phyloP scores from a whole-genome alignment of 1,140 invertebrate genomes.

The Lasioglossum albipes region DNA sequence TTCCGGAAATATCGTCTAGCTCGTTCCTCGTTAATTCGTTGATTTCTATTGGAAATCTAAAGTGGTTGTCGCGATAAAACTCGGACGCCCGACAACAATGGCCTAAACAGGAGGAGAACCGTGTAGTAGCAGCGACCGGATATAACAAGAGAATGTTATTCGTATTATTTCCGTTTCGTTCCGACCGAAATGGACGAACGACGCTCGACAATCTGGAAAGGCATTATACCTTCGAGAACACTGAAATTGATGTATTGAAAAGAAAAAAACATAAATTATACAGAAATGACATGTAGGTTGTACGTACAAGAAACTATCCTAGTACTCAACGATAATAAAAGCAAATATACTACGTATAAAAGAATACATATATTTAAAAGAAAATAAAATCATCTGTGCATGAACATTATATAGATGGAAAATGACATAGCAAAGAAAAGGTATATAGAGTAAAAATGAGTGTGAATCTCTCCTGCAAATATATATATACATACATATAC shows the following conservation, averaged over 20 bases:
- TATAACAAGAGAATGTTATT: not conserved
- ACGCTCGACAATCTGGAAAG: constrained; percentile 55
- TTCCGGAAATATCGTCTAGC: too few species aligned
- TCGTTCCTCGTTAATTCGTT: not conserved
- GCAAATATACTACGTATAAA: constrained; percentile 74
- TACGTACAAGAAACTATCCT: constrained; percentile 69
- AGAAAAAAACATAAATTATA: constrained; percentile 71
- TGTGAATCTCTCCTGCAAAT: constrained; percentile 73
- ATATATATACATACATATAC: constrained; percentile 23
- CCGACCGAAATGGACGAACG: not conserved
- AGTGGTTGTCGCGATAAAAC: not conserved
- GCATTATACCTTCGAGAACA: constrained; percentile 57
- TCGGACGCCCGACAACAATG: not conserved
- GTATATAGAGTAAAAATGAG: constrained; percentile 67
- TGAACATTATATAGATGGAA: constrained; percentile 73
- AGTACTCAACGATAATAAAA: constrained; percentile 72
- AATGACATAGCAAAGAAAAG: constrained; percentile 68
- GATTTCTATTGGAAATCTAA: not conserved
- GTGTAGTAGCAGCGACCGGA: not conserved
- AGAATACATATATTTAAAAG: constrained; percentile 68
- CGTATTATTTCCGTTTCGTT: not conserved
- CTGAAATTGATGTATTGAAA: constrained; percentile 66
- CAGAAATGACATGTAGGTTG: constrained; percentile 73
- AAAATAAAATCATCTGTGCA: constrained; percentile 71
- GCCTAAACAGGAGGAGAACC: not conserved